These are phyloP conservation scores for Mirza zaza DNA, from an alignment of 2,113 vertebrate species.

Conservation along the genomic window DNA sequence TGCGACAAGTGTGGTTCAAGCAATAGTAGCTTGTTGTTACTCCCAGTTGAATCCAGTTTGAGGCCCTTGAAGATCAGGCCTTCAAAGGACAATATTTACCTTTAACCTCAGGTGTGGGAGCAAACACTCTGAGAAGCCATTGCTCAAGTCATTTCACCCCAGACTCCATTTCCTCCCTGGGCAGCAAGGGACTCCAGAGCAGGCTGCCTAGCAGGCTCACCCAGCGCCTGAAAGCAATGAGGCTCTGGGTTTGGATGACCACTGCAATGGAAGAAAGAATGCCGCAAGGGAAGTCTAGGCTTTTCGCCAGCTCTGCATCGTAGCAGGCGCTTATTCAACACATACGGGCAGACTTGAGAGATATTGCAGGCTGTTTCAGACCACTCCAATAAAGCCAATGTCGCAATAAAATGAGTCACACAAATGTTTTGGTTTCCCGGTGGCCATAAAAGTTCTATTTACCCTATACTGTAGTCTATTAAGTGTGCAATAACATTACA, in stretches of 20 bases:
- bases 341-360: neutral
- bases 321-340: neutral
- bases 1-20: neutral
- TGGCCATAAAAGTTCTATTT: neutral
- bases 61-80: neutral
- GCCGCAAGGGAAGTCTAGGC: fast-evolving
- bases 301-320: neutral
- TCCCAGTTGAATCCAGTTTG: neutral
- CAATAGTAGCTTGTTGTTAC: neutral
- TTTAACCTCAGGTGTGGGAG: neutral
- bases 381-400: neutral
- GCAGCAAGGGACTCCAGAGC: too few relatives aligned
- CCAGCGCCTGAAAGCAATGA: fast-evolving
- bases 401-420: neutral
- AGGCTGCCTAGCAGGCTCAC: neutral
- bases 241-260: neutral
- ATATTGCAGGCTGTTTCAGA: neutral
- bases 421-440: too few relatives aligned
- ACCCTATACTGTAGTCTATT: neutral
- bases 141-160: neutral
- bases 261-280: neutral
- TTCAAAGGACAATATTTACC: neutral
- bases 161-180: neutral
- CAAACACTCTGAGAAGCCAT: too few relatives aligned
- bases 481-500: neutral